Conservation (phyloP, 1,140 invertebrate species). For the Cryptotermes secundus region DNA sequence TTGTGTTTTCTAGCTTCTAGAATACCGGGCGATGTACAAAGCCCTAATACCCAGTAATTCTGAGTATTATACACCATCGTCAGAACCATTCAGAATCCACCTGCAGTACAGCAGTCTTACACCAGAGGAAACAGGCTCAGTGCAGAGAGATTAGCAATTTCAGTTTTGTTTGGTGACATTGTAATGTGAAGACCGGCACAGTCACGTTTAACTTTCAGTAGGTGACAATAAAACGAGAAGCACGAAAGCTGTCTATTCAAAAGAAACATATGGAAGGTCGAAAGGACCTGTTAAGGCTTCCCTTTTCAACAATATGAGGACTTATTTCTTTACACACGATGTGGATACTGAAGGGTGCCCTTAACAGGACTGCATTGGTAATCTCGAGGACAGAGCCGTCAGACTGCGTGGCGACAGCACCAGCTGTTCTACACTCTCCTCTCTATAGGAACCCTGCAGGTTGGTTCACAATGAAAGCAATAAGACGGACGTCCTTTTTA, state of each 20-base stretch:
- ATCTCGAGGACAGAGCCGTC: not conserved
- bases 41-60: too few species aligned
- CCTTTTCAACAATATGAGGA: not conserved
- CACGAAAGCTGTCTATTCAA: not conserved
- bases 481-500: too few species aligned
- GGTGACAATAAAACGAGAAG: not conserved
- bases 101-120: not conserved
- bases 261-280: not conserved
- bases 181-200: not conserved
- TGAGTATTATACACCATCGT: too few species aligned
- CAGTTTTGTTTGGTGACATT: not conserved
- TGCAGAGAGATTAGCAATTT: not conserved
- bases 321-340: not conserved
- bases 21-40: too few species aligned
- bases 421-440: not conserved
- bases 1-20: too few species aligned
- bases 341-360: not conserved
- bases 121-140: not conserved
- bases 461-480: not conserved
- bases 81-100: too few species aligned
- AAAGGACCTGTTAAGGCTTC: not conserved
- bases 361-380: not conserved
- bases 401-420: not conserved
- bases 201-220: not conserved
- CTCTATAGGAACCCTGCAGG: not conserved